Percentiles rank a stretch among this genome's conserved stretches.
phyloP scores from a whole-genome alignment of 2,888 invertebrate genomes.

The Ashinkailepas kermadecensis region DNA sequence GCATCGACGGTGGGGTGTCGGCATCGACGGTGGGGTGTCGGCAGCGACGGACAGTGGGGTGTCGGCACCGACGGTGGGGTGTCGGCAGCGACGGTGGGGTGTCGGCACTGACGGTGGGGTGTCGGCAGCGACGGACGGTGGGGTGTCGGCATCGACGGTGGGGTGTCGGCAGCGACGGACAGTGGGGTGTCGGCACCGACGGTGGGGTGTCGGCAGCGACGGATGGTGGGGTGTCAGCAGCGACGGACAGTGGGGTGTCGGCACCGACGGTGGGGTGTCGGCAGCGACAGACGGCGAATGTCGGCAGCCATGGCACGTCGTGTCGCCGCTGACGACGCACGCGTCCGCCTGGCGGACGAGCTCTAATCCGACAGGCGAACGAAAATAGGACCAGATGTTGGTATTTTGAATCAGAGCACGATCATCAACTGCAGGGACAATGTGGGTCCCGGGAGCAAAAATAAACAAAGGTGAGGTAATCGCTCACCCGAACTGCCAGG shows the following conservation, averaged over 20 bases:
- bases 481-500: background rate
- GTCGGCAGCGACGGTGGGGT: background rate
- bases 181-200: background rate
- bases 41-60: background rate
- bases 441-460: background rate
- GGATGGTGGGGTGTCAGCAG: too few species aligned
- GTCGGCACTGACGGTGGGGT: background rate
- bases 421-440: conserved; percentile 19
- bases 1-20: too few species aligned
- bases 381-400: conserved; percentile 19
- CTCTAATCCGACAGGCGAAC: background rate
- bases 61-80: background rate
- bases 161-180: background rate
- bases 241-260: too few species aligned
- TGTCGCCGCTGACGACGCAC: background rate
- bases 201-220: too few species aligned
- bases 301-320: too few species aligned
- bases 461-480: conserved; percentile 13
- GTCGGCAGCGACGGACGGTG: too few species aligned
- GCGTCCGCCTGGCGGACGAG: background rate
- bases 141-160: background rate
- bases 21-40: too few species aligned
- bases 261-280: too few species aligned
- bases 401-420: conserved; percentile 2
- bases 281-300: too few species aligned